Conservation (phyloP, 2,113 vertebrate species). For the Scortum barcoo region DNA sequence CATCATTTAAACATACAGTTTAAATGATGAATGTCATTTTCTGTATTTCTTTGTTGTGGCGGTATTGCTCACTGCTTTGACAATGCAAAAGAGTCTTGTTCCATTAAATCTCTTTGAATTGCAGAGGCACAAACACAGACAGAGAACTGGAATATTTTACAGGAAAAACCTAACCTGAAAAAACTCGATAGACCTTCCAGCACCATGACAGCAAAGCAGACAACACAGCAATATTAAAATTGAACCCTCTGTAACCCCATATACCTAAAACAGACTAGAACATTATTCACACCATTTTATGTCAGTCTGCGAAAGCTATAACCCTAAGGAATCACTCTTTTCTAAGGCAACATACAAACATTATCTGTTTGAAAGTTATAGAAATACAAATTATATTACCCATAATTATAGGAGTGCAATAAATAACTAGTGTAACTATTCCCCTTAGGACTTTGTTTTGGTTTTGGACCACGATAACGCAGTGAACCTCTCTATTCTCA, state of each 20-base stretch:
- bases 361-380: constrained; percentile 8
- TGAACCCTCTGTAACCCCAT: background rate
- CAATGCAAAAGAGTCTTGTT: background rate
- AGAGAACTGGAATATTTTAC: background rate
- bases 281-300: background rate
- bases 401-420: constrained; percentile 59
- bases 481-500: constrained; percentile 52
- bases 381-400: constrained; percentile 41
- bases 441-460: constrained; percentile 36
- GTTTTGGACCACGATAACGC: constrained; percentile 53
- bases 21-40: background rate
- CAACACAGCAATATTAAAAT: background rate
- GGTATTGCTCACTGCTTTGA: background rate
- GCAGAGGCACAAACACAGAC: constrained; percentile 7
- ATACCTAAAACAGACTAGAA: background rate
- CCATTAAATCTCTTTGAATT: background rate
- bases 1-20: too few relatives aligned
- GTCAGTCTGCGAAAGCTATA: background rate
- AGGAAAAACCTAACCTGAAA: constrained; percentile 4
- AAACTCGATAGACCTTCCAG: background rate
- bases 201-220: background rate
- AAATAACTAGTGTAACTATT: constrained; percentile 50
- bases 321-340: background rate
- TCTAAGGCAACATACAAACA: constrained; percentile 28
- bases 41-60: background rate